These are phyloP conservation scores for Oncopodura yosiiana DNA, from an alignment of 1,140 invertebrate species.

Conservation along the genomic window DNA sequence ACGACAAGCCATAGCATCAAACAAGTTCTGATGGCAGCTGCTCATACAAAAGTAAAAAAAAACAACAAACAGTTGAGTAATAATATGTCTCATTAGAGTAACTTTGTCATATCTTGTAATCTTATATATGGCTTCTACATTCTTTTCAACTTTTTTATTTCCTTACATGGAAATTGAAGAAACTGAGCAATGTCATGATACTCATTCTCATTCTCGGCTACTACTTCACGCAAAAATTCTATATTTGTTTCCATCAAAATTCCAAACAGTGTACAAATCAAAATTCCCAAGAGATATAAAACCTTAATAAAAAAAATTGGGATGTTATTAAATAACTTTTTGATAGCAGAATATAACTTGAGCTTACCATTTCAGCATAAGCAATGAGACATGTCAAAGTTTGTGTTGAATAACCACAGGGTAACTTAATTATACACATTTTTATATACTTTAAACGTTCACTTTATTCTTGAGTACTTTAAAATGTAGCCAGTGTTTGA, in stretches of 20 bases:
- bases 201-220: neutral
- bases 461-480: too few species aligned
- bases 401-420: slow-evolving; percentile 3
- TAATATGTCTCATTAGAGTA: too few species aligned
- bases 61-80: neutral
- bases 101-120: slow-evolving; percentile 5
- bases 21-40: slow-evolving; percentile 3
- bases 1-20: slow-evolving; percentile 18
- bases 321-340: neutral
- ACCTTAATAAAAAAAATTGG: slow-evolving; percentile 4
- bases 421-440: too few species aligned
- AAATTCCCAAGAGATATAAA: slow-evolving; percentile 9
- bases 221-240: slow-evolving; percentile 1
- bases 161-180: slow-evolving; percentile 7
- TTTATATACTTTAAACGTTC: too few species aligned
- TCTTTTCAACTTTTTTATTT: neutral
- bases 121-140: neutral
- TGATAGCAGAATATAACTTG: neutral
- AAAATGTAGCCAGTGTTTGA: too few species aligned
- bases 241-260: neutral
- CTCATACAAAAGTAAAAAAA: neutral
- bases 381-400: slow-evolving; percentile 1
- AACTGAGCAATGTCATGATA: slow-evolving; percentile 3
- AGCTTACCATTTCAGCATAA: slow-evolving; percentile 2
- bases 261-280: slow-evolving; percentile 6